phyloP scores from a whole-genome alignment of 2,113 vertebrate species.

The Pteropus alecto region DNA sequence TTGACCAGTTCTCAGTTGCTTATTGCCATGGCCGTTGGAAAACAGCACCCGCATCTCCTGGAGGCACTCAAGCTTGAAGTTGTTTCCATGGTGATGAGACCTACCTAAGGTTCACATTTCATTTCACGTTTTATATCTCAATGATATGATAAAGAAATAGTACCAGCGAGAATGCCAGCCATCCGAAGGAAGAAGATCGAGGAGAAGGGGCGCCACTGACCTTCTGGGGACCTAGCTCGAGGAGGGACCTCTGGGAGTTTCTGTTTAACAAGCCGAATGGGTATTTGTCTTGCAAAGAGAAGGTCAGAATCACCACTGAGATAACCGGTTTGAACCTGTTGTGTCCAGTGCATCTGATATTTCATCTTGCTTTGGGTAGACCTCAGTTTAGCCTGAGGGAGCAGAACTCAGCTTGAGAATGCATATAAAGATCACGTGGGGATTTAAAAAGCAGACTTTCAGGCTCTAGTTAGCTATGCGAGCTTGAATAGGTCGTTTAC shows the following conservation, averaged over 20 bases:
- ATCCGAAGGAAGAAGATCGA: neutral
- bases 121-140: slow-evolving; percentile 40
- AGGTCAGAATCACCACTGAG: neutral
- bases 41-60: neutral
- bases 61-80: slow-evolving; percentile 35
- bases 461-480: neutral
- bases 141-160: slow-evolving; percentile 39
- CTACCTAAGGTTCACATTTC: slow-evolving; percentile 29
- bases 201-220: neutral
- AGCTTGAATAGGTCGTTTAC: neutral
- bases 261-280: neutral
- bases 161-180: neutral
- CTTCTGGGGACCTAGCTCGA: neutral
- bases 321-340: neutral
- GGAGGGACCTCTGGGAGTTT: neutral
- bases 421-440: neutral
- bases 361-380: neutral
- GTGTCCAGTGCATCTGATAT: neutral
- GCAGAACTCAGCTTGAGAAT: neutral
- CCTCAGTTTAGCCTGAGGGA: neutral
- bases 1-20: neutral
- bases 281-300: neutral
- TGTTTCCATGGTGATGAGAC: slow-evolving; percentile 64
- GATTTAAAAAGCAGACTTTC: neutral
- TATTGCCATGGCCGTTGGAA: neutral